Evolutionary conservation across 2,888 invertebrate genomes (phyloP).

Genomic region (Drosophila atroscutellata): DNA sequence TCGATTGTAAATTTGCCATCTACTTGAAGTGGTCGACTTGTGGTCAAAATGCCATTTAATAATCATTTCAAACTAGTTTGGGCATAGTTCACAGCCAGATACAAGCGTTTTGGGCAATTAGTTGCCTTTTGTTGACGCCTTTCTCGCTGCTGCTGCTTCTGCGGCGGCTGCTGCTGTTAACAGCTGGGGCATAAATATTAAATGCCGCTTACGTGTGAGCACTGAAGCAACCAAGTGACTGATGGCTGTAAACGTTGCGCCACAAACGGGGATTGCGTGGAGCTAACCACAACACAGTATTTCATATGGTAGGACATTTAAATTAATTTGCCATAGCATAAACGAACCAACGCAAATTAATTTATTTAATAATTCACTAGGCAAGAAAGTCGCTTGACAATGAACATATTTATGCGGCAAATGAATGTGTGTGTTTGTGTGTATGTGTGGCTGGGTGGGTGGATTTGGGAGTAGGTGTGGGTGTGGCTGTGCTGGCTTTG

Average conservation of each 20-base stretch:
- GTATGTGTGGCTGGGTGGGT: slow-evolving; percentile 19
- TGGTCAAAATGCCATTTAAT: slow-evolving; percentile 59
- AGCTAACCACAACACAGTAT: slow-evolving; percentile 38
- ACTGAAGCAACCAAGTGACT: slow-evolving; percentile 30
- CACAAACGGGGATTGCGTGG: slow-evolving; percentile 7
- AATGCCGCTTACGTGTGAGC: slow-evolving; percentile 49
- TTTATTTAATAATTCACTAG: slow-evolving; percentile 80
- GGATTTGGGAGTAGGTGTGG: slow-evolving; percentile 21
- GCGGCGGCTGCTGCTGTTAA: slow-evolving; percentile 26
- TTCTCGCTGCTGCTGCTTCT: slow-evolving; percentile 7
- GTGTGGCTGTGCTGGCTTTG: slow-evolving; percentile 10
- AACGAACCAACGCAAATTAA: slow-evolving; percentile 72
- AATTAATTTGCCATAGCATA: slow-evolving; percentile 74
- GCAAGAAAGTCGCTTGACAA: slow-evolving; percentile 74
- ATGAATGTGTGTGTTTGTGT: slow-evolving; percentile 9
- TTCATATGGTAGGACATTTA: slow-evolving; percentile 69
- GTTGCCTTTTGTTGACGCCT: slow-evolving; percentile 55
- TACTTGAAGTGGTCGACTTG: slow-evolving; percentile 36
- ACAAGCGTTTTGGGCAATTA: slow-evolving; percentile 59
- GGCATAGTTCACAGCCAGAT: slow-evolving; percentile 20
- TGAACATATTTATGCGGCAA: slow-evolving; percentile 64
- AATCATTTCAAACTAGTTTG: slow-evolving; percentile 28
- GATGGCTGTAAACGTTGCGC: slow-evolving; percentile 23
- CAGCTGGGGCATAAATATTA: slow-evolving; percentile 66
- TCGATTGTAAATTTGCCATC: slow-evolving; percentile 7